These are phyloP conservation scores for Rhopalosiphum padi DNA, from an alignment of 1,140 invertebrate species.

Conservation along the genomic window DNA sequence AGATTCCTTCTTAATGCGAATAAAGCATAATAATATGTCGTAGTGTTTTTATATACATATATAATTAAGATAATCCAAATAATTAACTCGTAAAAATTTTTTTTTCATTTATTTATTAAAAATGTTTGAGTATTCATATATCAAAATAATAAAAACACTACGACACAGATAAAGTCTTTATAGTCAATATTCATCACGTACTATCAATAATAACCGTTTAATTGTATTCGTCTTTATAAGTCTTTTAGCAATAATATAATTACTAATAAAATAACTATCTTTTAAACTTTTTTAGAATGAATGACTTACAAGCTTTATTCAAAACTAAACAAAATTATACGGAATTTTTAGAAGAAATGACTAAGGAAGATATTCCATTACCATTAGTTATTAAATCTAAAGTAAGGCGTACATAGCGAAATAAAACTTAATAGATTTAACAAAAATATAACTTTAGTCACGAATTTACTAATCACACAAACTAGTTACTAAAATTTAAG, in stretches of 20 bases:
- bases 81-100: background rate
- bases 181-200: background rate
- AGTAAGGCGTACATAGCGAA: background rate
- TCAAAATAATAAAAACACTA: background rate
- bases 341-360: conserved; percentile 38
- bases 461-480: background rate
- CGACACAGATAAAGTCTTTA: background rate
- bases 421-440: background rate
- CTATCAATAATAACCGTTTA: background rate
- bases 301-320: conserved; percentile 3
- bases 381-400: background rate
- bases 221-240: background rate
- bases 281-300: background rate
- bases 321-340: conserved; percentile 51
- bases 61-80: too few relatives aligned
- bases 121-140: background rate
- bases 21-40: background rate
- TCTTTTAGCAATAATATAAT: background rate
- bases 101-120: background rate
- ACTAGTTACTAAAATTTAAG: background rate
- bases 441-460: background rate
- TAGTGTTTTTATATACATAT: too few relatives aligned
- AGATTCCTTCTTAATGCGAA: background rate
- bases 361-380: conserved; percentile 18
- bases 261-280: background rate